A percentile compares a stretch with the other conserved stretches of the same genome.
These are phyloP conservation scores for Apodemia mormo DNA, from an alignment of 2,888 invertebrate species.

Conservation along the genomic window DNA sequence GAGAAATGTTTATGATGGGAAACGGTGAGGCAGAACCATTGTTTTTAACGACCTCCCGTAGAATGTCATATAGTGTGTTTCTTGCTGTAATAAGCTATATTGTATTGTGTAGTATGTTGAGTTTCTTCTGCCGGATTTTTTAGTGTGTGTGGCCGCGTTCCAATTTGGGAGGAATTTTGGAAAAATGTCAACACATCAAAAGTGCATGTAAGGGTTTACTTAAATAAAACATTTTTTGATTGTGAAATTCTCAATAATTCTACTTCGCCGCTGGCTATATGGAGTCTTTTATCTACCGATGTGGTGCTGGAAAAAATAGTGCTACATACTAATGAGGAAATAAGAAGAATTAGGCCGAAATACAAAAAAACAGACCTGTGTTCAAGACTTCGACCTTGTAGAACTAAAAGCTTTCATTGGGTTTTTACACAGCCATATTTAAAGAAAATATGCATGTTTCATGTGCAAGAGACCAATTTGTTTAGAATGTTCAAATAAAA, in stretches of 20 bases:
- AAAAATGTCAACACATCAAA: no score
- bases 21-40: no score
- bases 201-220: no score
- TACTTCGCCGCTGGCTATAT: neutral
- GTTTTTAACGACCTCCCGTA: no score
- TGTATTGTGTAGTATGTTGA: no score
- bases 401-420: conserved; percentile 32
- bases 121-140: no score
- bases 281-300: neutral
- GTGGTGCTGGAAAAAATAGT: conserved; percentile 16
- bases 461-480: conserved; percentile 21
- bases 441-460: conserved; percentile 20
- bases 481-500: conserved; percentile 24
- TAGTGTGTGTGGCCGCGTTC: no score
- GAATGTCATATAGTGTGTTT: no score
- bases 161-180: no score
- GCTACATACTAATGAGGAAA: neutral
- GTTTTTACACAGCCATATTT: conserved; percentile 33
- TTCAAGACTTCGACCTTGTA: conserved; percentile 29
- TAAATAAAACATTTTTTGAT: no score
- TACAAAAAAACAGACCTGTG: conserved; percentile 23
- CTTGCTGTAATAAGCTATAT: no score
- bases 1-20: no score
- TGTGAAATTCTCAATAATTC: neutral
- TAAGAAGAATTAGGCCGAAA: neutral